Conservation (phyloP, 2,113 vertebrate genomes). For the Alligator mississippiensis region DNA sequence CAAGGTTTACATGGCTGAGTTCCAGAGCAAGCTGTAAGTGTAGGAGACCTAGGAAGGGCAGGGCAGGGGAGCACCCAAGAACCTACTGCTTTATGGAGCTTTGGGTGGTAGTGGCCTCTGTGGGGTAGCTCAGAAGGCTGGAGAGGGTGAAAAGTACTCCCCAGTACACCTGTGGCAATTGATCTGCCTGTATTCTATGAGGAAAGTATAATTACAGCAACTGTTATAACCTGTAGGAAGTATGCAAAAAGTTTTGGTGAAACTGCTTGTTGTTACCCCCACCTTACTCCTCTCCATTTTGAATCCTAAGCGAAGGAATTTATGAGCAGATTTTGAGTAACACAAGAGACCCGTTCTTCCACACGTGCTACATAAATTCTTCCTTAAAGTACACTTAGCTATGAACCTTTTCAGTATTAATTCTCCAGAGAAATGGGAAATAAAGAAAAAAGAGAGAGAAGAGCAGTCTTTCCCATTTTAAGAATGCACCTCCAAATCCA, state of each 20-base stretch:
- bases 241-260: not conserved
- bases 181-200: not conserved
- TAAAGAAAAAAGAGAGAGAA: not conserved
- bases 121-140: not conserved
- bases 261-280: too few relatives aligned
- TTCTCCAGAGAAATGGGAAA: not conserved
- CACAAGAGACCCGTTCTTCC: not conserved
- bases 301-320: not conserved
- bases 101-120: not conserved
- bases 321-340: not conserved
- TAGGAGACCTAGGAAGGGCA: not conserved
- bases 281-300: not conserved
- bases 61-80: not conserved
- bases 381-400: not conserved
- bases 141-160: not conserved
- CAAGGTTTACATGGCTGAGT: not conserved
- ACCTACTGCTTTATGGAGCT: not conserved
- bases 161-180: not conserved
- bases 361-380: not conserved
- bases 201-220: not conserved
- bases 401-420: not conserved
- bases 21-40: not conserved
- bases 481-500: not conserved
- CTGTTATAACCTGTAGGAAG: not conserved
- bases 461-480: not conserved